These are phyloP conservation scores for Microcebus tavaratra DNA, from an alignment of 2,113 vertebrate species.

Conservation along the genomic window DNA sequence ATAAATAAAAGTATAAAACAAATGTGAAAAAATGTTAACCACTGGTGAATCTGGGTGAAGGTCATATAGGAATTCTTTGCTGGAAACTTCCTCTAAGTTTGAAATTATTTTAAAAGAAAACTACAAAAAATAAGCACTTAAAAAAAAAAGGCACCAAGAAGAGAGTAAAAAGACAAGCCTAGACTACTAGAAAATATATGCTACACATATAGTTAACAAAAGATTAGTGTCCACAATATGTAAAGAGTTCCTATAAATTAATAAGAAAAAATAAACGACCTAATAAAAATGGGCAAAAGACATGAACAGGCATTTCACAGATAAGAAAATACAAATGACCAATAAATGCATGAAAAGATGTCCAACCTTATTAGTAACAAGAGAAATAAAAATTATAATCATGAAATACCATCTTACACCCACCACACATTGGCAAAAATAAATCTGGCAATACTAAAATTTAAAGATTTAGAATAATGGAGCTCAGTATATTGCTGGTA, in stretches of 20 bases:
- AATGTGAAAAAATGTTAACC: neutral
- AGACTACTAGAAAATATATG: neutral
- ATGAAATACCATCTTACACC: neutral
- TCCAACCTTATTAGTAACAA: neutral
- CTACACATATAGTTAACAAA: neutral
- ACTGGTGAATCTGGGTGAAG: neutral
- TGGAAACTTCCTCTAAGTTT: neutral
- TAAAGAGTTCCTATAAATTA: neutral
- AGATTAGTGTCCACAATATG: neutral
- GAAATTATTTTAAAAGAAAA: constrained; percentile 8
- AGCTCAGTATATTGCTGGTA: neutral
- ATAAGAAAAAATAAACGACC: neutral
- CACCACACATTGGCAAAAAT: neutral
- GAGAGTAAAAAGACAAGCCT: neutral
- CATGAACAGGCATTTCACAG: neutral
- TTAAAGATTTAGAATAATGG: neutral
- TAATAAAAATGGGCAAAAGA: constrained; percentile 52
- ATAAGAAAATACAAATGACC: constrained; percentile 5
- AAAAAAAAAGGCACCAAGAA: neutral
- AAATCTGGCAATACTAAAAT: neutral
- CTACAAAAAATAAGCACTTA: neutral
- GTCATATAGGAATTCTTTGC: neutral
- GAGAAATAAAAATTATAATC: neutral
- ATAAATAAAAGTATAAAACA: neutral
- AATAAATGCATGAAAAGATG: neutral